Evolutionary conservation across 2,113 vertebrate genomes (phyloP).

Genomic region (Heteronetta atricapilla): DNA sequence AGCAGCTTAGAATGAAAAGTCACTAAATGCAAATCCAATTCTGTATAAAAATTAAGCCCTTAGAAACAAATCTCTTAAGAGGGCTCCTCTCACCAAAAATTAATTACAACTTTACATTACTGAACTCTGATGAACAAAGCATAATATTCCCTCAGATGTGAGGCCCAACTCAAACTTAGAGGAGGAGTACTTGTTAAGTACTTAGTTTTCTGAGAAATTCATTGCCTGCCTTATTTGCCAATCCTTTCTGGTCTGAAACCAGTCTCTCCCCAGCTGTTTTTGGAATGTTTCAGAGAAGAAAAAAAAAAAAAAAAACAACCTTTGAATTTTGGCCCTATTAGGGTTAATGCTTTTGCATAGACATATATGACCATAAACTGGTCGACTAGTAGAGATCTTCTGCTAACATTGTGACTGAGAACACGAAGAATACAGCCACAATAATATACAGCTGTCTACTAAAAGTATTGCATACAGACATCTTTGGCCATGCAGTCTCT

Average conservation of each 20-base stretch:
- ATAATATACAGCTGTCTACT: conserved; percentile 90
- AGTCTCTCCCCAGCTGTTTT: conserved; percentile 9
- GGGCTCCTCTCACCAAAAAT: conserved; percentile 2
- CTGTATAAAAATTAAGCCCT: background rate
- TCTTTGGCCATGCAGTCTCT: conserved; percentile 88
- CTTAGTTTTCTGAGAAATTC: conserved; percentile 26
- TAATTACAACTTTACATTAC: conserved; percentile 19
- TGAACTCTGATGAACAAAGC: conserved; percentile 38
- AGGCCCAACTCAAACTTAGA: background rate
- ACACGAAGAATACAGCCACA: conserved; percentile 95
- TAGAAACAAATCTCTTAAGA: conserved; percentile 32
- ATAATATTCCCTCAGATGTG: conserved; percentile 24
- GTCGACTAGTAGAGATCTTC: conserved; percentile 42
- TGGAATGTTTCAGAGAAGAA: conserved; percentile 57
- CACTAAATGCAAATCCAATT: conserved; percentile 36
- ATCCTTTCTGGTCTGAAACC: conserved; percentile 7
- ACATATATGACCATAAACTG: conserved; percentile 59
- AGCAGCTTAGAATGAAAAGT: conserved; percentile 51
- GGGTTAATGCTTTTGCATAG: conserved; percentile 68
- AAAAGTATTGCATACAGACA: conserved; percentile 92
- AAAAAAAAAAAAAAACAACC: conserved; percentile 13
- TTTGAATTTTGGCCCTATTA: conserved; percentile 55
- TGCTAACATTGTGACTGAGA: conserved; percentile 89
- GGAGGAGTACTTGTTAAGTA: conserved; percentile 11
- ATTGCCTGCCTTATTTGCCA: conserved; percentile 5